phyloP scores from a whole-genome alignment of 2,113 vertebrate genomes.

The Spilogale gracilis region DNA sequence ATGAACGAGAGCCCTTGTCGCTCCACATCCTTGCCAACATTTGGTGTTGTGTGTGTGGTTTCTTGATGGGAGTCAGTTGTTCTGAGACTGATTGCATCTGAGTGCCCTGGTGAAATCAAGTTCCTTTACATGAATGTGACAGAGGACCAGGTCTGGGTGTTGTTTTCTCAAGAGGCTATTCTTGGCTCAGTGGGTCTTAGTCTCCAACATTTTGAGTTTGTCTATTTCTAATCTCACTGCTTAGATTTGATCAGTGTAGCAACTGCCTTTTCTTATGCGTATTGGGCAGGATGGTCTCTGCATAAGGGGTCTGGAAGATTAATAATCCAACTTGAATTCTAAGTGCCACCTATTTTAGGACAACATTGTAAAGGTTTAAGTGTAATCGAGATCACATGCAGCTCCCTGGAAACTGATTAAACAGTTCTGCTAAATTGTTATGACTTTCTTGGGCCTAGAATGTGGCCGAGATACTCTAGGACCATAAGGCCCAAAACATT shows the following conservation, averaged over 20 bases:
- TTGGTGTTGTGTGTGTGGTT: background rate
- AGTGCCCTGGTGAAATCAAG: background rate
- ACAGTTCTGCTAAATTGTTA: background rate
- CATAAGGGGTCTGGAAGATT: background rate
- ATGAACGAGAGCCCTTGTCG: background rate
- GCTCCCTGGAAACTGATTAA: background rate
- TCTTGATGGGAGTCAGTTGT: background rate
- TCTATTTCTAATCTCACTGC: background rate
- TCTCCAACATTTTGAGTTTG: background rate
- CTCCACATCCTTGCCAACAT: background rate
- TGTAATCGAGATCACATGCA: background rate
- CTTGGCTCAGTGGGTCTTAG: background rate
- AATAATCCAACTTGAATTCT: background rate
- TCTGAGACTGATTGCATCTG: background rate
- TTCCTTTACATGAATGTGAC: background rate
- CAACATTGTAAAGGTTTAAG: background rate
- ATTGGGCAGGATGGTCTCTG: background rate
- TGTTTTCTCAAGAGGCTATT: background rate
- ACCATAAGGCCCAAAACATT: background rate
- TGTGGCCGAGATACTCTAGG: background rate
- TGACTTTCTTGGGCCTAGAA: background rate
- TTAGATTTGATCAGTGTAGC: background rate
- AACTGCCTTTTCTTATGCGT: background rate
- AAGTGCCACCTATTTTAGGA: background rate
- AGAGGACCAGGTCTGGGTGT: background rate